These are phyloP conservation scores for Siniperca knerii DNA, from an alignment of 2,113 vertebrate species.

Conservation along the genomic window DNA sequence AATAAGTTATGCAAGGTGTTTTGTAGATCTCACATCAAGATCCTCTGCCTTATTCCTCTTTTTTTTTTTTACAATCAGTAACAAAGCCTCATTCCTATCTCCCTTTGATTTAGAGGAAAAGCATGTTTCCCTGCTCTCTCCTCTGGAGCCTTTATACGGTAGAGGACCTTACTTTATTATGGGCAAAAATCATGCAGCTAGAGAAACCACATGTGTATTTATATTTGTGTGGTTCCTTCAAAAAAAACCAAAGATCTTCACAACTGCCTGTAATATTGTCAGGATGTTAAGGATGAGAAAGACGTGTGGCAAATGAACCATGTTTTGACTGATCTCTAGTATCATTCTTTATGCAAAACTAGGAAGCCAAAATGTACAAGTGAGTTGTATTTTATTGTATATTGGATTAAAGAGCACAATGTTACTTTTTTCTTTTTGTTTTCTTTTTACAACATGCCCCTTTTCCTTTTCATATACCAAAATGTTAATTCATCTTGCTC, in stretches of 20 bases:
- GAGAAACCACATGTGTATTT: constrained; percentile 64
- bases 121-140: constrained; percentile 37
- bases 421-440: constrained; percentile 50
- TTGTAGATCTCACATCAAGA: constrained; percentile 35
- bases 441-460: constrained; percentile 72
- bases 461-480: constrained; percentile 59
- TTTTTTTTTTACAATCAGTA: constrained; percentile 23
- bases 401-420: constrained; percentile 79
- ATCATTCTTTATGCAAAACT: constrained; percentile 62
- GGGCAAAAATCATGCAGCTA: constrained; percentile 80
- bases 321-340: constrained; percentile 46
- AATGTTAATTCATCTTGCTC: constrained; percentile 57
- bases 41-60: constrained; percentile 61
- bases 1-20: constrained; percentile 51
- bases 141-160: constrained; percentile 35
- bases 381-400: constrained; percentile 68
- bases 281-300: constrained; percentile 43
- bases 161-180: constrained; percentile 56
- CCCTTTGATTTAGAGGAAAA: constrained; percentile 43
- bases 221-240: constrained; percentile 63
- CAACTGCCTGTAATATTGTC: constrained; percentile 71
- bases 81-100: constrained; percentile 58
- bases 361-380: constrained; percentile 68
- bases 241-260: constrained; percentile 74
- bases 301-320: constrained; percentile 42